Conservation (phyloP, 2,797 vertebrate genomes). For the Podarcis siculus region DNA sequence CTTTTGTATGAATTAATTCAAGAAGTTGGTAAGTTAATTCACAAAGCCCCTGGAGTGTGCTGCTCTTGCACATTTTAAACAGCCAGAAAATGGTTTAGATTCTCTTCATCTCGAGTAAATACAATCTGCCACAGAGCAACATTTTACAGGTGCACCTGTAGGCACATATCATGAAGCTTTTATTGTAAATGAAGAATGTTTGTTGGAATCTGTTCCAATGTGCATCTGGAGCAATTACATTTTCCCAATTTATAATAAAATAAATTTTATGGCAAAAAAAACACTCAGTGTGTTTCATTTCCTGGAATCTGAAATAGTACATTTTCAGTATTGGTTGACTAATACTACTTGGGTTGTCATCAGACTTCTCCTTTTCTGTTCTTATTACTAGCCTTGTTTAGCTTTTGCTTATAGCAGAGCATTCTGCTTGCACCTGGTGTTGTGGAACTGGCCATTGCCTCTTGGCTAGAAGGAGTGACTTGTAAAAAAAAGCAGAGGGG, state of each 20-base stretch:
- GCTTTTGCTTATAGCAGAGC: not conserved
- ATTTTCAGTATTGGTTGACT: not conserved
- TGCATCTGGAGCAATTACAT: not conserved
- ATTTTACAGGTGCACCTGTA: not conserved
- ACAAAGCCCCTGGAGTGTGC: not conserved
- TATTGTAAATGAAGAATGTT: slow-evolving; percentile 5
- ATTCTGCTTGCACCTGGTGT: not conserved
- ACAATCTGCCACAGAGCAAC: not conserved
- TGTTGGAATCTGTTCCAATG: not conserved
- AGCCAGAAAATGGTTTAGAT: not conserved
- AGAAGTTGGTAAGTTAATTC: not conserved
- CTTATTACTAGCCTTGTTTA: not conserved
- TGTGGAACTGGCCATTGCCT: not conserved
- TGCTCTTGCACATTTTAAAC: not conserved
- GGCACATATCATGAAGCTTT: not conserved
- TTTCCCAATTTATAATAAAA: not conserved
- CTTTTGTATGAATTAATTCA: slow-evolving; percentile 10
- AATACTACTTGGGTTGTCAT: not conserved
- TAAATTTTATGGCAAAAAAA: not conserved
- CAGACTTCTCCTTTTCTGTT: not conserved
- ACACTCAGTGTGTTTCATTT: not conserved
- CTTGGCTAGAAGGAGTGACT: not conserved
- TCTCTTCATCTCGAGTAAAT: not conserved
- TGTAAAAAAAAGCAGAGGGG: not conserved
- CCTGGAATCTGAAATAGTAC: not conserved